Base-by-base conservation (phyloP, 2,113 vertebrate genomes). In the Mystacornis crossleyi region DNA sequence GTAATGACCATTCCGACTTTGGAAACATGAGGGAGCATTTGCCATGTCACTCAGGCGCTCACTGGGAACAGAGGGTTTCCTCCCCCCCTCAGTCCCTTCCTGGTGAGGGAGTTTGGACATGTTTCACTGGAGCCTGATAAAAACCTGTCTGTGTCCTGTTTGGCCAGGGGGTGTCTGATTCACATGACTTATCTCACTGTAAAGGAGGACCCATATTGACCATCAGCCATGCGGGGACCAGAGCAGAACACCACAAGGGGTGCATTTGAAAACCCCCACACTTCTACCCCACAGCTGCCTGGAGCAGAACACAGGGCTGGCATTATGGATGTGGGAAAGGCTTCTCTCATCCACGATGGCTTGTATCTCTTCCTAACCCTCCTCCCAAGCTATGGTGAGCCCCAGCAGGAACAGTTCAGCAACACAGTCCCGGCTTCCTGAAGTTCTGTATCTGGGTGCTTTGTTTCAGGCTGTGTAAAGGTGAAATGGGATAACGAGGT, bases 221-320 rank as follows among this genome's bases (percentile, higher is more conserved):
- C 15, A 24, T 12, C 23, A 31, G 18, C 31, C 33, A 13, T 0
- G 1, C 25, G 13, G 48, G 66, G 10, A 57, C 14, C 29, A 58
- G 31, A 42, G 31, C n/a, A 6, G 15, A 80, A 24, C 19, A 18
- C n/a, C 66, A 47, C 18, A 42, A 4, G 58, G 75, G 6, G 15
- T 2, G 9, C 9, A 0, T 38, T 16, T 51, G 18, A 72, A 28
- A 33, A 42, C 8, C 28, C 5, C 8, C 18, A 13, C 1, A 2
- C 6, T 61, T 33, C 34, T 61, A 64, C 17, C 31, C 58, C 4
- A 6, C 45, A 26, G 43, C 21, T 5, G 1, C 71, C 81, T 38
- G 38, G 24, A 36, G 42, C 60, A 62, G 78, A 43, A 81, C 34
- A 47, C 2, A 14, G 45, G 38, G 47, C 36, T 4, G 4, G 54